Evolutionary conservation across 2,888 invertebrate genomes (phyloP), one percentile per base, ranked within the genome.

Genomic region (Cosmopolites sordidus): DNA sequence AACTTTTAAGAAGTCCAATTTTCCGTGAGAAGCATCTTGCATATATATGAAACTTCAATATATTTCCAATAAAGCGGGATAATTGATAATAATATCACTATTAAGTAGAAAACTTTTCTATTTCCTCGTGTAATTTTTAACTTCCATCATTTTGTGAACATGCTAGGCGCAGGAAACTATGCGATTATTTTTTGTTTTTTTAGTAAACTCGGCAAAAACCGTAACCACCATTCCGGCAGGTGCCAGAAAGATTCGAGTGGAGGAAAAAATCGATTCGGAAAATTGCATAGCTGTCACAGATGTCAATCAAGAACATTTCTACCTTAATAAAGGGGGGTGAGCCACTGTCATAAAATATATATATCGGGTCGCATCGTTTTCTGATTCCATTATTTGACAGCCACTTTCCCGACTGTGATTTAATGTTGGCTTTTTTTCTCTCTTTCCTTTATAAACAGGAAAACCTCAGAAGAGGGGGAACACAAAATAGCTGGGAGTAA

Each of bases 281-380:
- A 84, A 84, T 67, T 79, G 77, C 38, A 76, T 84, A 52, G 83
- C 83, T 1, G 74, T 84, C 40, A 61, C 66, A 17, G 76, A 77
- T 55, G 69, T 76, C 64, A 71, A 73, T 3, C 73, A 74, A 48
- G 74, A 76, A 49, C 70, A 74, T 33, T 83, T 79, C 66, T 81
- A 76, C 66, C 73, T 85, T 37, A 84, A 85, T 68, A 83, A 81
- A 29, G 75, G 82, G 65, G 79, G 79, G 83, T 83, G 70, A 71
- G 75, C 68, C 44, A 45, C 22, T 22, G 22, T 22, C 22, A 22
- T 8, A 22, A 22, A 22, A 22, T 3, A 22, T 22, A 22, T 22
- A 22, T 22, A 8, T 22, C 22, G 4, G 16, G n/a, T 9, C 11
- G 38, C n/a, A n/a, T 38, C 12, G 33, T 33, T 12, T 11, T 12